Evolutionary conservation across 2,888 invertebrate species (phyloP).

Genomic region (Cylindroiulus punctatus): DNA sequence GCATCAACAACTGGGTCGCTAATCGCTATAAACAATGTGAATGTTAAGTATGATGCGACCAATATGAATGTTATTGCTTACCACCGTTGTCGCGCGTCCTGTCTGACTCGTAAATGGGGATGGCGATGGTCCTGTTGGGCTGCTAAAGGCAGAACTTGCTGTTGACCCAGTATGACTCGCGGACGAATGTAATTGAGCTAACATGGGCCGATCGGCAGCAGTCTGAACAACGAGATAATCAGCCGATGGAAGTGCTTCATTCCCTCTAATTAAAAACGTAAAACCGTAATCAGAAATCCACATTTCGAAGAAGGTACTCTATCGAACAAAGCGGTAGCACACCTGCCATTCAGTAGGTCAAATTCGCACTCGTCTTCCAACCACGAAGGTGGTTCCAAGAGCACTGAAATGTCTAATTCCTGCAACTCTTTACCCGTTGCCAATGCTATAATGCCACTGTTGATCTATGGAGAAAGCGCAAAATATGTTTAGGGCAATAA

Average conservation of each 20-base stretch:
- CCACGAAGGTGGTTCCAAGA: constrained; percentile 92
- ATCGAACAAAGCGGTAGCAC: not conserved
- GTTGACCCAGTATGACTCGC: constrained; percentile 56
- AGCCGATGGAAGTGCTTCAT: constrained; percentile 78
- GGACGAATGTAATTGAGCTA: constrained; percentile 66
- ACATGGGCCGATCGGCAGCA: constrained; percentile 70
- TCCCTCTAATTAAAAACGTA: constrained; percentile 69
- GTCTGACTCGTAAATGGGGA: constrained; percentile 63
- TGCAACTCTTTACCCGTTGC: constrained; percentile 97
- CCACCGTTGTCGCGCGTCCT: constrained; percentile 65
- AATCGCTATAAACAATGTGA: not conserved
- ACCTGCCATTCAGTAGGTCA: constrained; percentile 77
- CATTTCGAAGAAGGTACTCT: not conserved
- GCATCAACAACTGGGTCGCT: not conserved
- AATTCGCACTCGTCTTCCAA: constrained; percentile 97
- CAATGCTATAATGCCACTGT: constrained; percentile 84
- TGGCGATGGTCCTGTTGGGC: constrained; percentile 61
- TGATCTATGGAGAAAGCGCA: constrained; percentile 70
- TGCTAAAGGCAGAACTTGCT: constrained; percentile 58
- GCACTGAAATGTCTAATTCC: constrained; percentile 94
- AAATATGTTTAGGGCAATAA: not conserved
- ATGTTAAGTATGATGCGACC: not conserved
- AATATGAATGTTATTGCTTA: constrained; percentile 60
- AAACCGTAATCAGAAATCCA: not conserved
- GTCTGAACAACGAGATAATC: constrained; percentile 92